Evolutionary conservation across 2,113 vertebrate genomes (phyloP).

Genomic region (Eublepharis macularius): DNA sequence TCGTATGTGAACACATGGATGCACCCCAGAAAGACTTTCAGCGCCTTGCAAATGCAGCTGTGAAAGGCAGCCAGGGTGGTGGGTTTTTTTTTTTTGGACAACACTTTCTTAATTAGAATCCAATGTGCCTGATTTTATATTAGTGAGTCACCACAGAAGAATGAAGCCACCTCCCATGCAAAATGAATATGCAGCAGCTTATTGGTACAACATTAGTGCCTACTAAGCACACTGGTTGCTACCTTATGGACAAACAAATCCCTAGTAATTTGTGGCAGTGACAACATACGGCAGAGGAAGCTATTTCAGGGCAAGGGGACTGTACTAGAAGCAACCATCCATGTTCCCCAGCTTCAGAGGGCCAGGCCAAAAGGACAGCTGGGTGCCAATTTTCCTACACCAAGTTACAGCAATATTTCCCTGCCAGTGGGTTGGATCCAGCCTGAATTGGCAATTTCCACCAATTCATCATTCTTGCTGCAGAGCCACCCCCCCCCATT

Average conservation of each 20-base stretch:
- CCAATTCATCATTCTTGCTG: too few relatives aligned
- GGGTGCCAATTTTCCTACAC: too few relatives aligned
- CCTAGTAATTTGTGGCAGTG: slow-evolving; percentile 14
- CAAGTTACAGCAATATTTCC: neutral
- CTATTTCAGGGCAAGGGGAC: slow-evolving; percentile 18
- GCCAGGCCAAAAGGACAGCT: neutral
- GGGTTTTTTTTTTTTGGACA: neutral
- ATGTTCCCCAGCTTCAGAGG: neutral
- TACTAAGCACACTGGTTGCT: slow-evolving; percentile 21
- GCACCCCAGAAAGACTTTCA: neutral
- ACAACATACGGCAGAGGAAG: neutral
- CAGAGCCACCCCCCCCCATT: too few relatives aligned
- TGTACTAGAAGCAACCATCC: slow-evolving; percentile 3
- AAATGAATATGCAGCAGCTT: slow-evolving; percentile 68
- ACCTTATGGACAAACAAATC: slow-evolving; percentile 24
- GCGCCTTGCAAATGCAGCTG: slow-evolving; percentile 10
- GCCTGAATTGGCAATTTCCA: too few relatives aligned
- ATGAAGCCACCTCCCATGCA: slow-evolving; percentile 67
- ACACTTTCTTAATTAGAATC: slow-evolving; percentile 61
- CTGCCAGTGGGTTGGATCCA: neutral
- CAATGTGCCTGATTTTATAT: slow-evolving; percentile 63
- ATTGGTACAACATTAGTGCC: slow-evolving; percentile 38
- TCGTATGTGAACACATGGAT: neutral
- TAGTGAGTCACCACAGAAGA: slow-evolving; percentile 68
- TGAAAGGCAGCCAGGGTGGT: slow-evolving; percentile 25